phyloP scores from a whole-genome alignment of 2,888 invertebrate species.

The Papilio demoleus region DNA sequence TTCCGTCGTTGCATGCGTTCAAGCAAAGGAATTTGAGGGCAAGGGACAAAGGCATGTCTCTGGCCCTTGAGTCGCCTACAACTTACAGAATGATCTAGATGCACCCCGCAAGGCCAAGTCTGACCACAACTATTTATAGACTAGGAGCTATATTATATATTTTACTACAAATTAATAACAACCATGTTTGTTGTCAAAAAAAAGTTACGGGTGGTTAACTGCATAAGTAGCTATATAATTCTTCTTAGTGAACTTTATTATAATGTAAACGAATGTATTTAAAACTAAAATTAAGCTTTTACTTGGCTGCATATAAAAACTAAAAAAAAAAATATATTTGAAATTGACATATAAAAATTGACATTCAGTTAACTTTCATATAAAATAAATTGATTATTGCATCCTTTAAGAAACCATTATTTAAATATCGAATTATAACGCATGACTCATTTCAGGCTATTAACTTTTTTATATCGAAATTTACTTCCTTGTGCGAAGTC shows the following conservation, averaged over 20 bases:
- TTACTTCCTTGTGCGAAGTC: neutral
- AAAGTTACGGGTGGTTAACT: too few species aligned
- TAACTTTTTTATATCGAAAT: neutral
- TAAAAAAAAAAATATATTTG: too few species aligned
- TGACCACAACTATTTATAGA: conserved; percentile 53
- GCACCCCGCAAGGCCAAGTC: conserved; percentile 62
- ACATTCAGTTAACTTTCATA: neutral
- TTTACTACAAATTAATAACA: too few species aligned
- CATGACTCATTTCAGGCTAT: neutral
- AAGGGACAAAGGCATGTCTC: conserved; percentile 22
- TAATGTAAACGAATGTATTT: too few species aligned
- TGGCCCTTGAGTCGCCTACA: conserved; percentile 45
- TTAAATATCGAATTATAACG: neutral
- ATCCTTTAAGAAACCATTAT: conserved; percentile 11
- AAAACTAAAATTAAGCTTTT: neutral
- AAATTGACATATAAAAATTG: too few species aligned
- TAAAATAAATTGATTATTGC: neutral
- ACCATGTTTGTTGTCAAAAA: too few species aligned
- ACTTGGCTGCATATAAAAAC: too few species aligned
- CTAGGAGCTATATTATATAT: too few species aligned
- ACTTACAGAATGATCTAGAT: conserved; percentile 47
- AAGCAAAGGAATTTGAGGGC: conserved; percentile 29
- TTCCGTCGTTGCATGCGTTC: conserved; percentile 19
- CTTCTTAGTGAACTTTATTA: too few species aligned
- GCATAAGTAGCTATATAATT: too few species aligned